Percentiles rank a stretch among this genome's conserved stretches.
phyloP scores from a whole-genome alignment of 2,888 invertebrate genomes.

The Frankliniella intonsa region DNA sequence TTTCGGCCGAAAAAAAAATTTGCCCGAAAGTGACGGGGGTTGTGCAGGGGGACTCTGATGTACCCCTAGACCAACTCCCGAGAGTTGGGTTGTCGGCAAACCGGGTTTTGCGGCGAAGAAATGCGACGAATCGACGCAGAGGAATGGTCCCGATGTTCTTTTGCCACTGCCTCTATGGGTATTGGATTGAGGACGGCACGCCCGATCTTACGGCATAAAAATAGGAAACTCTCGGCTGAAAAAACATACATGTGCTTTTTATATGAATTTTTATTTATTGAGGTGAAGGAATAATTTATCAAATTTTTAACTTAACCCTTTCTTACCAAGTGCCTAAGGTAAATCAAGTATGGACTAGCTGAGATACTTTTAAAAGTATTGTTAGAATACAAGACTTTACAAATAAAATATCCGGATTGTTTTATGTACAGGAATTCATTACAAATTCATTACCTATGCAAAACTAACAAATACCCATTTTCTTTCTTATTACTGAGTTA shows the following conservation, averaged over 20 bases:
- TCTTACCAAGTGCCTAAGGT: constrained; percentile 31
- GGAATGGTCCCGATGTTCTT: too few species aligned
- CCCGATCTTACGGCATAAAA: too few species aligned
- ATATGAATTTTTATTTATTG: constrained; percentile 35
- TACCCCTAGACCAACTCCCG: too few species aligned
- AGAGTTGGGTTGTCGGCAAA: too few species aligned
- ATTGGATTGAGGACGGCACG: too few species aligned
- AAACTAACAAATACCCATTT: neutral
- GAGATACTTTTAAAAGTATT: neutral
- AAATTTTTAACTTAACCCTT: constrained; percentile 35
- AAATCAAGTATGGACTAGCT: constrained; percentile 3
- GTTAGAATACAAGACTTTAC: constrained; percentile 17
- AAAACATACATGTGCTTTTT: neutral
- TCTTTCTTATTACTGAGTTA: neutral
- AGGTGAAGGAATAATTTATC: constrained; percentile 38
- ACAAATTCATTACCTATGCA: neutral
- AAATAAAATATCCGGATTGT: constrained; percentile 18
- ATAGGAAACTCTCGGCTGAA: too few species aligned
- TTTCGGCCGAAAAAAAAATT: too few species aligned
- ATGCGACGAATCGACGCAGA: too few species aligned
- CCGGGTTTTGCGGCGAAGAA: too few species aligned
- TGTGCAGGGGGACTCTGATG: too few species aligned
- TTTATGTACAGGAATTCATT: constrained; percentile 12
- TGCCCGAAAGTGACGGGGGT: too few species aligned
- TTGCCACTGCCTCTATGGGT: too few species aligned